Base-by-base conservation (phyloP, 2,797 vertebrate species). In the Hyperoplus immaculatus region DNA sequence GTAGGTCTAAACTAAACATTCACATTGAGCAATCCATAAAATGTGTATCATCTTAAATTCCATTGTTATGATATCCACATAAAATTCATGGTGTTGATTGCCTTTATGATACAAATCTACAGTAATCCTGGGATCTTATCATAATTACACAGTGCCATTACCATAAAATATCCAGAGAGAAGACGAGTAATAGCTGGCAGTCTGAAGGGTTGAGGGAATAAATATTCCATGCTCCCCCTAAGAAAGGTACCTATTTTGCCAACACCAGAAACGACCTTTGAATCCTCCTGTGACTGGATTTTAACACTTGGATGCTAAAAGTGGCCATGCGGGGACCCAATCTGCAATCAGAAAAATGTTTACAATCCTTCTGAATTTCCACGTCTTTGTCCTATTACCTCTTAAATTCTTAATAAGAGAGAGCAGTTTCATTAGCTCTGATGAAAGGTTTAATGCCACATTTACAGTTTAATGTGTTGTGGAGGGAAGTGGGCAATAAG, bases 381-480 rank as follows among this genome's bases (percentile, higher is more conserved):
- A 73, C 72, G 66, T 84, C 58, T 78, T 78, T 87, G 76, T 89
- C 72, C 72, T 75, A 87, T 81, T 73, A 78, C 69, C 88, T 88
- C 77, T 83, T 90, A 70, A 91, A 84, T 80, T 81, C 75, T 68
- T 77, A 84, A 85, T 81, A 82, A 79, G 67, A 54, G 57, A 70
- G 81, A 79, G 69, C 64, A 60, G 68, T 66, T 68, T 66, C 78
- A 87, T 91, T 93, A 89, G 86, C 76, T 84, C 39, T 71, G 66
- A 79, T 87, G 75, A 85, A 90, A 89, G 83, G 84, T 87, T 86
- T 82, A 87, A 90, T 58, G 67, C 75, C 79, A 88, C 81, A 86
- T 89, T 93, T 87, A 88, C 74, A 87, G 81, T 86, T 80, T 87
- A 91, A 92, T 86, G 75, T 77, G 60, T 84, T 87, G 77, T 80